Conservation (phyloP, 2,888 invertebrate genomes). For the Nephrotoma flavescens region DNA sequence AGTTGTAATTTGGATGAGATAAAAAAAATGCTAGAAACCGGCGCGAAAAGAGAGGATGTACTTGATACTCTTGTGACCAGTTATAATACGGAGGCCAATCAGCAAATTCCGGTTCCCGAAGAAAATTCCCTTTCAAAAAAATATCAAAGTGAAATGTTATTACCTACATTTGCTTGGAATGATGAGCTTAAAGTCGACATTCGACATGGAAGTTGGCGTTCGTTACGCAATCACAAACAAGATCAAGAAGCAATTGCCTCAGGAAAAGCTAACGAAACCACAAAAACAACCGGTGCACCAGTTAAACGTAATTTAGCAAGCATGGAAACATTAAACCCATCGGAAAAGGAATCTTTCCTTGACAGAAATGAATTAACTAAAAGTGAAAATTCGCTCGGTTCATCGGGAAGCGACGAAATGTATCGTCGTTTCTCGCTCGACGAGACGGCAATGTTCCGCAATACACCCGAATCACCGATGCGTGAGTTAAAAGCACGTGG, state of each 20-base stretch:
- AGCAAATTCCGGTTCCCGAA: constrained; percentile 27
- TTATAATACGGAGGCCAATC: constrained; percentile 32
- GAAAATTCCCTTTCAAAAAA: constrained; percentile 21
- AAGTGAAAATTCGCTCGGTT: constrained; percentile 9
- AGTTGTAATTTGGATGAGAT: constrained; percentile 36
- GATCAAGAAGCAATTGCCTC: constrained; percentile 22
- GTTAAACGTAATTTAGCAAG: constrained; percentile 22
- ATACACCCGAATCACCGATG: constrained; percentile 5
- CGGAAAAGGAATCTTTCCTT: constrained; percentile 20
- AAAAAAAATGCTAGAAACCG: constrained; percentile 52
- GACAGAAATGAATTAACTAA: neutral
- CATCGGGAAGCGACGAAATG: neutral
- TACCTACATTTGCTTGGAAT: constrained; percentile 22
- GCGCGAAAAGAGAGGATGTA: constrained; percentile 34
- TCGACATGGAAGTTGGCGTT: constrained; percentile 24
- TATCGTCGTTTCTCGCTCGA: constrained; percentile 27
- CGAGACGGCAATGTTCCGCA: constrained; percentile 14
- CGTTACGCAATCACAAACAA: constrained; percentile 24
- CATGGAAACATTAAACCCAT: constrained; percentile 29
- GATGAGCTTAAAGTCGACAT: neutral
- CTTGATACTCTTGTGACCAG: constrained; percentile 30
- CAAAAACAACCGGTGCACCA: constrained; percentile 12
- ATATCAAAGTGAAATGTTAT: constrained; percentile 28
- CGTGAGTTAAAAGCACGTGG: neutral
- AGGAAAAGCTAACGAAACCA: constrained; percentile 20